Evolutionary conservation across 2,888 invertebrate genomes (phyloP), one percentile per base, ranked within the genome.

Genomic region (Leptodirus hochenwartii): DNA sequence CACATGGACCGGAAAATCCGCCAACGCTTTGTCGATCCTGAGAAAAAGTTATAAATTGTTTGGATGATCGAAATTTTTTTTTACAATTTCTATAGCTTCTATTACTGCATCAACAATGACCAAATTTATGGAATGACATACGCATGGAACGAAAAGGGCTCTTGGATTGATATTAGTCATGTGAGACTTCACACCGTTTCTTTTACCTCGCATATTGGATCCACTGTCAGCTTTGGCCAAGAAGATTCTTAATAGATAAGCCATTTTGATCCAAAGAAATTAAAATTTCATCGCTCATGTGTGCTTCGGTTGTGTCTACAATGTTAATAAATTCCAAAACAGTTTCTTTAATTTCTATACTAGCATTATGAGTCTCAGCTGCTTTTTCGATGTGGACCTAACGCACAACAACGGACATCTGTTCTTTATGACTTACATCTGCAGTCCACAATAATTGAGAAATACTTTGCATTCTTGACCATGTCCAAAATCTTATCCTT

Each of bases 51-150:
- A 12, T 33, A 24, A 30, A 33, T 28, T 32, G 20, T 28, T 32
- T 32, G 29, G 25, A 22, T 29, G 25, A n/a, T 29, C 27, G 25
- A 29, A 33, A 33, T 29, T 13, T 15, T 15, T 17, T 29, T 22
- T 29, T 15, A 29, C 22, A 32, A 29, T 29, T 29, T 29, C 32
- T 23, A 23, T 29, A 29, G 10, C 29, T 23, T 23, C 32, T 29
- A 29, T 32, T 32, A 32, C 32, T 23, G 32, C 32, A 15, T 32
- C 32, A 32, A 32, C 29, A 15, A 33, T 20, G 16, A 29, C 29
- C 20, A 33, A 15, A 11, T 29, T 22, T 29, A 33, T 17, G 29
- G 17, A 30, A 33, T 29, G 17, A 25, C 28, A 28, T 11, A 28
- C 28, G 17, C 28, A 28, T 17, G 28, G 28, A 13, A 28, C 5